Percentiles rank a stretch among this genome's conserved stretches.
Evolutionary conservation across 2,113 vertebrate genomes (phyloP).

Genomic region (Paracanthobrama guichenoti): DNA sequence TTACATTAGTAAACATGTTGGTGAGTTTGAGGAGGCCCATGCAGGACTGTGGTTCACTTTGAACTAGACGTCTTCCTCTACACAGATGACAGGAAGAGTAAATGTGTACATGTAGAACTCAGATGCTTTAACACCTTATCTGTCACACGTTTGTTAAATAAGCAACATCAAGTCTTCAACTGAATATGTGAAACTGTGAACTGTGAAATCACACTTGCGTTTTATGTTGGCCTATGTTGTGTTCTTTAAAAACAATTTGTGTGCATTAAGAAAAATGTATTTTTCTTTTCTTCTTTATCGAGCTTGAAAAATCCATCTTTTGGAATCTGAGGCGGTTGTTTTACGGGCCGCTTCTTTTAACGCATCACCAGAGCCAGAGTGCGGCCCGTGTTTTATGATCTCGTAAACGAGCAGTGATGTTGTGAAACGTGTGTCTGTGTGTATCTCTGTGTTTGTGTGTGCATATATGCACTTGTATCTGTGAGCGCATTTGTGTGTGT

Average conservation of each 20-base stretch:
- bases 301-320: conserved; percentile 65
- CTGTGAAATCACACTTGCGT: not conserved
- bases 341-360: conserved; percentile 77
- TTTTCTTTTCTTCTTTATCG: conserved; percentile 57
- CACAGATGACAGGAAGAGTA: conserved; percentile 63
- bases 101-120: conserved; percentile 68
- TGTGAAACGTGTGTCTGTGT: conserved; percentile 75
- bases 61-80: conserved; percentile 50
- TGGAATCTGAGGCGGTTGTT: conserved; percentile 70
- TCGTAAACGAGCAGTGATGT: conserved; percentile 78
- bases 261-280: conserved; percentile 52
- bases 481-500: conserved; percentile 61
- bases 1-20: conserved; percentile 88
- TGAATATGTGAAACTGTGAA: conserved; percentile 48
- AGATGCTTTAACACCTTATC: conserved; percentile 75
- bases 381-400: conserved; percentile 77
- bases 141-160: conserved; percentile 59
- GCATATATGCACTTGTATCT: not conserved
- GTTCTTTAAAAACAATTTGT: conserved; percentile 35
- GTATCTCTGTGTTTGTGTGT: conserved; percentile 34
- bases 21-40: conserved; percentile 74
- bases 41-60: conserved; percentile 61
- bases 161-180: conserved; percentile 62
- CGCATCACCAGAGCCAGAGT: conserved; percentile 74
- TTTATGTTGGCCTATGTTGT: conserved; percentile 14